These are phyloP conservation scores for Lycophotia porphyrea DNA, from an alignment of 2,888 invertebrate genomes.

Conservation along the genomic window DNA sequence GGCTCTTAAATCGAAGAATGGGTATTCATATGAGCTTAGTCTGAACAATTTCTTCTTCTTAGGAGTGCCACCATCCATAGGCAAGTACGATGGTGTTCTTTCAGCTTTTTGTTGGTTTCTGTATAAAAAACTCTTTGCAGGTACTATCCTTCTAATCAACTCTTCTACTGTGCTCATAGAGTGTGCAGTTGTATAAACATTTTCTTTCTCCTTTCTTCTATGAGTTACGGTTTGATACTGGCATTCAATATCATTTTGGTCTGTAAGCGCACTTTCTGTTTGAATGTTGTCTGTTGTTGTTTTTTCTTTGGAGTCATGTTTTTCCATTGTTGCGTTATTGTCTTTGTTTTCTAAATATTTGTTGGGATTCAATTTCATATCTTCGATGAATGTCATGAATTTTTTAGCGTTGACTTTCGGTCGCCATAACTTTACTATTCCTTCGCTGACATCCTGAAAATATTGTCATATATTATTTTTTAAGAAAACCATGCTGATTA, in stretches of 20 bases:
- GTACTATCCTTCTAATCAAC: conserved; percentile 81
- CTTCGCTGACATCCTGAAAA: conserved; percentile 84
- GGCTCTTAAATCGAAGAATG: conserved; percentile 80
- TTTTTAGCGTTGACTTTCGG: conserved; percentile 82
- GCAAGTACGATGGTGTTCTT: conserved; percentile 82
- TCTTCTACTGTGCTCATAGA: conserved; percentile 81
- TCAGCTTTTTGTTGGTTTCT: conserved; percentile 80
- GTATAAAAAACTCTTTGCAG: conserved; percentile 87
- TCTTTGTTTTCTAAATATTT: conserved; percentile 73
- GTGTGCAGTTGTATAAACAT: conserved; percentile 28
- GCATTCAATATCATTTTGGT: conserved; percentile 68
- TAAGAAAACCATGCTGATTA: not conserved
- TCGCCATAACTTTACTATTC: conserved; percentile 83
- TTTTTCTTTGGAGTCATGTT: conserved; percentile 57
- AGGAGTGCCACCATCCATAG: conserved; percentile 81
- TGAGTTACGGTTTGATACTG: conserved; percentile 84
- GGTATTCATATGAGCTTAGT: conserved; percentile 85
- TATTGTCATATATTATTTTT: not conserved
- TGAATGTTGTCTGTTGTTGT: conserved; percentile 45
- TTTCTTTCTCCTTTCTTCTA: conserved; percentile 63
- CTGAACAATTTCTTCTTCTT: conserved; percentile 82
- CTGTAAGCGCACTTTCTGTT: conserved; percentile 44
- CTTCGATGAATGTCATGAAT: conserved; percentile 80
- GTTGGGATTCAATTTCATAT: conserved; percentile 78
- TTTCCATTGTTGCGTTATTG: conserved; percentile 32